A percentile compares a stretch with the other conserved stretches of the same genome.
These are phyloP conservation scores for Axea sp. DNA, from an alignment of 2,888 invertebrate genomes.

Conservation along the genomic window DNA sequence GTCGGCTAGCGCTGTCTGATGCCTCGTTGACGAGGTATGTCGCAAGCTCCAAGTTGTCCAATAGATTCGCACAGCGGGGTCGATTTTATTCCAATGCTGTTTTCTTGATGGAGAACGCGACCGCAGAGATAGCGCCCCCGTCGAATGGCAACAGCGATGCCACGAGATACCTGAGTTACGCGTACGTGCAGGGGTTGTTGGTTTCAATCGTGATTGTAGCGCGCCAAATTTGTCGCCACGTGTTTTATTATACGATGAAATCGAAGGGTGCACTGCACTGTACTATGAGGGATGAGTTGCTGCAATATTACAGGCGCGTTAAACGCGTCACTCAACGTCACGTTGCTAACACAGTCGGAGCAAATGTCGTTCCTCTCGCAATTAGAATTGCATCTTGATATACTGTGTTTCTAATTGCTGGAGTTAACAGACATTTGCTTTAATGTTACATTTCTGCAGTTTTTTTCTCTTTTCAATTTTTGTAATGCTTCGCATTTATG, in stretches of 20 bases:
- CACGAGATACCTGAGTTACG: conserved; percentile 50
- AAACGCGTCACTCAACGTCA: conserved; percentile 76
- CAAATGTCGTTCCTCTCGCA: conserved; percentile 23
- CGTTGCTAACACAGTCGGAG: conserved; percentile 51
- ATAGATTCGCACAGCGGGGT: conserved; percentile 68
- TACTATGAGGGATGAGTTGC: conserved; percentile 54
- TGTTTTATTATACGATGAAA: conserved; percentile 65
- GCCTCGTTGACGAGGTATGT: not conserved
- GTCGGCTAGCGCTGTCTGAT: not conserved
- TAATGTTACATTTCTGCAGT: too few species aligned
- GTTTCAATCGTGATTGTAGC: conserved; percentile 75
- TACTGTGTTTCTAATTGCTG: conserved; percentile 17
- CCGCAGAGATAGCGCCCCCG: conserved; percentile 63
- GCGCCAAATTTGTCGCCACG: conserved; percentile 73
- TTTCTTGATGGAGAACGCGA: conserved; percentile 46
- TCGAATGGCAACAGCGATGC: conserved; percentile 63
- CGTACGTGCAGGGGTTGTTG: conserved; percentile 62
- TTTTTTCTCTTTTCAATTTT: too few species aligned
- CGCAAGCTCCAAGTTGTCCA: conserved; percentile 2
- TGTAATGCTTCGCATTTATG: too few species aligned
- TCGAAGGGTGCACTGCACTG: conserved; percentile 66
- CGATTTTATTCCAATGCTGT: conserved; percentile 70
- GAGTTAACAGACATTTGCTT: too few species aligned
- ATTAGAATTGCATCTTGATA: conserved; percentile 47
- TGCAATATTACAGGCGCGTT: conserved; percentile 75